Evolutionary conservation across 2,113 vertebrate species (phyloP).

Genomic region (Dromas ardeola): DNA sequence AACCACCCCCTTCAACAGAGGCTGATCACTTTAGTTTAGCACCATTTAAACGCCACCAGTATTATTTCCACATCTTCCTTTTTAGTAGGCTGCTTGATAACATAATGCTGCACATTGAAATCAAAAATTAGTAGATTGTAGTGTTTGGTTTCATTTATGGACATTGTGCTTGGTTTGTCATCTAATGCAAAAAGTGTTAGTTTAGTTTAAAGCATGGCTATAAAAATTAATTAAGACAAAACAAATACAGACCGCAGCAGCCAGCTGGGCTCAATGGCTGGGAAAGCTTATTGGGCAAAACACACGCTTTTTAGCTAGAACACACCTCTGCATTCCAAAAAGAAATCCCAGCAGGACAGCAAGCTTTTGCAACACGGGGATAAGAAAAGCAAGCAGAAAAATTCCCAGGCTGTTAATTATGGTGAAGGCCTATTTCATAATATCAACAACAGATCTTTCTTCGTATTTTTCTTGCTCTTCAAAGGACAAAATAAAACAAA

Average conservation of each 20-base stretch:
- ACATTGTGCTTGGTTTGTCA: slow-evolving; percentile 6
- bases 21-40: neutral
- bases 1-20: neutral
- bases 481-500: neutral
- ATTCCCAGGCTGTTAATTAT: slow-evolving; percentile 16
- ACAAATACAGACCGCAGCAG: slow-evolving; percentile 38
- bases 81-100: neutral
- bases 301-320: slow-evolving; percentile 15
- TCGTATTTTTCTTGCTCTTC: neutral
- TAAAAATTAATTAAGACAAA: slow-evolving; percentile 56
- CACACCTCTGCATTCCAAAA: slow-evolving; percentile 55
- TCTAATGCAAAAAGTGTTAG: slow-evolving; percentile 5
- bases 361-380: neutral
- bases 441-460: neutral
- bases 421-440: neutral
- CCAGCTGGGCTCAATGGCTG: slow-evolving; percentile 44
- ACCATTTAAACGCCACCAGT: neutral
- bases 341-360: slow-evolving; percentile 44
- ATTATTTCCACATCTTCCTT: slow-evolving; percentile 17
- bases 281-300: slow-evolving; percentile 37
- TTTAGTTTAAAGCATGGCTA: slow-evolving; percentile 14
- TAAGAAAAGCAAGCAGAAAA: slow-evolving; percentile 47
- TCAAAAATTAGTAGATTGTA: slow-evolving; percentile 52
- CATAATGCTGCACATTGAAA: neutral
- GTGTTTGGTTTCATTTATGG: slow-evolving; percentile 38